phyloP scores from a whole-genome alignment of 92 coral and sea anemone species.

The Nematostella vectensis region DNA sequence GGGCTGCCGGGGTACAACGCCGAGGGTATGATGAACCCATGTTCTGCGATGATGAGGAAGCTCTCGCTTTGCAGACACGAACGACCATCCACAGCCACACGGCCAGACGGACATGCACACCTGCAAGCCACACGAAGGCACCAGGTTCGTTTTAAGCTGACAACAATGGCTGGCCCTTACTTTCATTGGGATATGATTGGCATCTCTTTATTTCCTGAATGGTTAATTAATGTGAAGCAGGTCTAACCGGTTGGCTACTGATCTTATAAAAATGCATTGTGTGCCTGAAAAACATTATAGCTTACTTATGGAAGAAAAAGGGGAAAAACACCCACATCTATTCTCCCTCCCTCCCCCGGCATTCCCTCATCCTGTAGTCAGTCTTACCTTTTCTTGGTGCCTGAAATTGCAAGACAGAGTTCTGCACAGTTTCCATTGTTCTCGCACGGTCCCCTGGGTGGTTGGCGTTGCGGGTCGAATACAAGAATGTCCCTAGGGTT shows the following conservation, averaged over 20 bases:
- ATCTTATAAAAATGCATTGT: too few species aligned
- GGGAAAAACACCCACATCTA: too few species aligned
- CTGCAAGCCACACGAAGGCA: too few species aligned
- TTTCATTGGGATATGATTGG: too few species aligned
- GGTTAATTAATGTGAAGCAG: too few species aligned
- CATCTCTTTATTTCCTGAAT: too few species aligned
- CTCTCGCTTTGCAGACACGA: slow-evolving; percentile 45
- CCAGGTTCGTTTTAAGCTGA: too few species aligned
- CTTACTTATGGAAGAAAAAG: too few species aligned
- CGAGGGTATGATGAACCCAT: slow-evolving; percentile 28
- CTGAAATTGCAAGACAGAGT: slow-evolving; percentile 65
- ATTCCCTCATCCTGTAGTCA: neutral
- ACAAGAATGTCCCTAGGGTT: slow-evolving; percentile 48
- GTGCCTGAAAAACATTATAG: too few species aligned
- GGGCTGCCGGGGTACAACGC: slow-evolving; percentile 30
- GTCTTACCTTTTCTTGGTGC: slow-evolving; percentile 44
- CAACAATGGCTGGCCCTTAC: too few species aligned
- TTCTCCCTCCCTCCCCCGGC: too few species aligned
- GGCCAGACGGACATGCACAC: slow-evolving; percentile 74
- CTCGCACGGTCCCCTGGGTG: slow-evolving; percentile 57
- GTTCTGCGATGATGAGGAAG: slow-evolving; percentile 41
- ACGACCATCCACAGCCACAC: slow-evolving; percentile 43
- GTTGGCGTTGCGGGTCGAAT: slow-evolving; percentile 64
- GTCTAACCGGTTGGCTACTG: too few species aligned
- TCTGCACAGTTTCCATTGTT: slow-evolving; percentile 73